Evolutionary conservation across 2,797 vertebrate species (phyloP), one percentile per base, ranked within the genome.

Genomic region (Mycteria americana): DNA sequence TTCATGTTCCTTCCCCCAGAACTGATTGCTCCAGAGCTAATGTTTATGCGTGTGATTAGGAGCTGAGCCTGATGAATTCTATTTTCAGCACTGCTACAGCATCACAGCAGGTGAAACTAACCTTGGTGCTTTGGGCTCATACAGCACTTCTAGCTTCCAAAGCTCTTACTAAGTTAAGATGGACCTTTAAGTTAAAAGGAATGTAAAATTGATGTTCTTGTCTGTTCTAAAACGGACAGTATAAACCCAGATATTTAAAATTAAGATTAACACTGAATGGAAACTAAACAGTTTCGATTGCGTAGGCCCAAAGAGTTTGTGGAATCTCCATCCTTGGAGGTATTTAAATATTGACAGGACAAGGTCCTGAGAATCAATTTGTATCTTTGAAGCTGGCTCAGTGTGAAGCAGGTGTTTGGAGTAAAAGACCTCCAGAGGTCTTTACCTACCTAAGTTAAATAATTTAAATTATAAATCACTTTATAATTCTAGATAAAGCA

Each of bases 1-100:
- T 94, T 48, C 27, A 9, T 75, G 33, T 85, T 93, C 46, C 53
- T 94, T 83, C 25, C 33, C 51, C 37, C 19, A 74, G 88, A 93
- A 91, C 62, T 91, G 93, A 95, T 93, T 93, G 82, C 73, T 95
- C 78, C 43, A 50, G 57, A 92, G 75, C 62, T 95, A 48, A 43
- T 84, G 75, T 89, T 94, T 96, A 39, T 85, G 80, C 1, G 2
- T 78, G 65, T 89, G 89, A 95, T 93, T 89, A 91, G 73, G 65
- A 93, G 39, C 75, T 59, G 69, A 95, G 75, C 53, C 68, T 83
- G 84, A 78, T 1, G 2, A 88, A 70, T 94, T 94, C 90, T 96
- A 86, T 95, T 97, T 96, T 95, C 86, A 92, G 81, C 67, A 12
- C 37, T 43, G 62, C 80, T 88, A 10, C 3, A 50, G 72, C 79